A percentile compares a stretch with the other conserved stretches of the same genome.
Evolutionary conservation across 2,113 vertebrate genomes (phyloP).

Genomic region (Mus pahari): DNA sequence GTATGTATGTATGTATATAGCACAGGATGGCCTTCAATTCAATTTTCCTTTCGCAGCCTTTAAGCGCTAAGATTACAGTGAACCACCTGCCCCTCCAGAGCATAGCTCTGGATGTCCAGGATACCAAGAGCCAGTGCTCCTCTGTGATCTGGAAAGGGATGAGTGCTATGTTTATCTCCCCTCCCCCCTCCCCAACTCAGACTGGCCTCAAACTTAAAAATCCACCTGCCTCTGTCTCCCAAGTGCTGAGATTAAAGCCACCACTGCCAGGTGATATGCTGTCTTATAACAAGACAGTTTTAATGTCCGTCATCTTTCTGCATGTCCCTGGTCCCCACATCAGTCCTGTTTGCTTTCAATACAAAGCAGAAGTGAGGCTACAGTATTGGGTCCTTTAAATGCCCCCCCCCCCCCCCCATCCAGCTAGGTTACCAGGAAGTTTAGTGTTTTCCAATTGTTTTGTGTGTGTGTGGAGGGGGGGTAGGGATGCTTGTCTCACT

Average conservation of each 20-base stretch:
- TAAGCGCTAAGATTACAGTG: not conserved
- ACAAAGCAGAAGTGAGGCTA: not conserved
- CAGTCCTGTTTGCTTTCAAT: not conserved
- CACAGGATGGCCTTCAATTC: not conserved
- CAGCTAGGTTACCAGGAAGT: not conserved
- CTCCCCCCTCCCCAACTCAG: no score
- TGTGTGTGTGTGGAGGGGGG: not conserved
- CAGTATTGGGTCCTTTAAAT: no score
- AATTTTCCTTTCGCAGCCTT: not conserved
- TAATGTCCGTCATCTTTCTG: not conserved
- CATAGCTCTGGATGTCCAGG: not conserved
- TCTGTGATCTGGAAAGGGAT: not conserved
- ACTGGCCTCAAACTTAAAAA: no score
- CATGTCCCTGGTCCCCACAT: rapidly evolving
- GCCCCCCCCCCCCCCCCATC: no score
- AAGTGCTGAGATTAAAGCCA: no score
- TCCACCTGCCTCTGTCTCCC: no score
- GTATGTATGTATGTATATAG: not conserved
- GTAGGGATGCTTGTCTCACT: not conserved
- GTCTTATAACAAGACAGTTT: no score
- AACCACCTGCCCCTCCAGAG: no score
- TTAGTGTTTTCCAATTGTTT: not conserved
- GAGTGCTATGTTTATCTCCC: no score
- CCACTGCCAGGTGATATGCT: no score
- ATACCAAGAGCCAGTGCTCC: not conserved